Percentiles rank a stretch among this genome's conserved stretches.
phyloP scores from a whole-genome alignment of 1,140 invertebrate genomes.

The Solenopsis invicta region DNA sequence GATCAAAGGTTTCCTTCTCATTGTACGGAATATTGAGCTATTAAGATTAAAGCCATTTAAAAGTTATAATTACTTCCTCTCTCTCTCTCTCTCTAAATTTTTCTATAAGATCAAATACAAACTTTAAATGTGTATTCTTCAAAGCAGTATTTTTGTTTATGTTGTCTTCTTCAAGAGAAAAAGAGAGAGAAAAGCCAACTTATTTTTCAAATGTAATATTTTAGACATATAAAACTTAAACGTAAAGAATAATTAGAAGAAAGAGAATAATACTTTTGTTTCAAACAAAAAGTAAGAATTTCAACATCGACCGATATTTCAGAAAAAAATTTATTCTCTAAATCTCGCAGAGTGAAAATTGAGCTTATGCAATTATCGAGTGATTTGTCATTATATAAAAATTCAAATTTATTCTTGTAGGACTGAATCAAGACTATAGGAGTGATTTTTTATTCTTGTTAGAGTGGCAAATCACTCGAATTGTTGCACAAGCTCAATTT shows the following conservation, averaged over 20 bases:
- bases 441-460: too few species aligned
- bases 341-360: too few species aligned
- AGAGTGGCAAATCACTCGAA: too few species aligned
- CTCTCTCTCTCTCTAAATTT: not conserved
- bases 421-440: too few species aligned
- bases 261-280: not conserved
- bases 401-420: too few species aligned
- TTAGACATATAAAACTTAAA: not conserved
- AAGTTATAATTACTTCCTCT: slow-evolving; percentile 12
- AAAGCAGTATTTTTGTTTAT: not conserved
- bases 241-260: not conserved
- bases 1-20: not conserved
- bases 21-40: not conserved
- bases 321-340: not conserved
- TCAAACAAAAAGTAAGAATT: not conserved
- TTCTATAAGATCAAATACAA: slow-evolving; percentile 3
- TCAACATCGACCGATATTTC: not conserved
- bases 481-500: too few species aligned
- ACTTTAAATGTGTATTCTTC: slow-evolving; percentile 19
- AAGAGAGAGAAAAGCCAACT: not conserved
- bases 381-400: too few species aligned
- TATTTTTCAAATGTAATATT: slow-evolving; percentile 12
- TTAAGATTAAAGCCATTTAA: slow-evolving; percentile 11
- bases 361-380: too few species aligned
- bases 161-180: not conserved